These are phyloP conservation scores for Anthonomus grandis DNA, from an alignment of 1,140 invertebrate species.

Conservation along the genomic window DNA sequence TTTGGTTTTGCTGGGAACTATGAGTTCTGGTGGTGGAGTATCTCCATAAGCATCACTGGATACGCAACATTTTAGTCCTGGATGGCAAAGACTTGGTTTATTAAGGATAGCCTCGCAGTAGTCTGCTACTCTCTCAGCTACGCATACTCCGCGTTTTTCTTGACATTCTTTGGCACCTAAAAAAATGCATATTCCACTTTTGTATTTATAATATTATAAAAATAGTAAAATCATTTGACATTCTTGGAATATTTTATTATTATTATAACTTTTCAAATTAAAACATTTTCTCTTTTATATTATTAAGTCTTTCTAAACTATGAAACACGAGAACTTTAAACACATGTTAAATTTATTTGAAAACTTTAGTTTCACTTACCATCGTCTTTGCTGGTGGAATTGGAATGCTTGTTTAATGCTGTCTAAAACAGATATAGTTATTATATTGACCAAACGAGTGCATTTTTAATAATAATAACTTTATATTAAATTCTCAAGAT, in stretches of 20 bases:
- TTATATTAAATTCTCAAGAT: no score
- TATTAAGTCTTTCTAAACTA: neutral
- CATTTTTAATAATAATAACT: no score
- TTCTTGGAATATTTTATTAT: no score
- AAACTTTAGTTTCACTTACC: no score
- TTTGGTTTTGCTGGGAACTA: slow-evolving; percentile 59
- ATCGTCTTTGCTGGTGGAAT: slow-evolving; percentile 20
- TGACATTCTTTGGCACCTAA: slow-evolving; percentile 20
- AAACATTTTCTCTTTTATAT: neutral
- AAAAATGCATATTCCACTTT: neutral
- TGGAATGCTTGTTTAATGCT: slow-evolving; percentile 24
- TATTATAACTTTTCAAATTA: slow-evolving; percentile 4
- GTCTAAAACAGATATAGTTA: slow-evolving; percentile 25
- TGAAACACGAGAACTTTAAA: no score
- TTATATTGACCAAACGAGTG: no score
- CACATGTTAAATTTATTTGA: no score
- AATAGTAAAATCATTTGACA: no score
- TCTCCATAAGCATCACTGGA: slow-evolving; percentile 68
- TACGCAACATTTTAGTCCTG: slow-evolving; percentile 71
- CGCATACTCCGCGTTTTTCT: slow-evolving; percentile 71
- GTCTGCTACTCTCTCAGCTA: slow-evolving; percentile 71
- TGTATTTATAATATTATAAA: no score
- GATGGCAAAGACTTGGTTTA: slow-evolving; percentile 64
- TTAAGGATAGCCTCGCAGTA: slow-evolving; percentile 83
- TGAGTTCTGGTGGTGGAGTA: slow-evolving; percentile 65